Conservation (phyloP, 92 coral and sea anemone species). For the Meandrina meandrites region DNA sequence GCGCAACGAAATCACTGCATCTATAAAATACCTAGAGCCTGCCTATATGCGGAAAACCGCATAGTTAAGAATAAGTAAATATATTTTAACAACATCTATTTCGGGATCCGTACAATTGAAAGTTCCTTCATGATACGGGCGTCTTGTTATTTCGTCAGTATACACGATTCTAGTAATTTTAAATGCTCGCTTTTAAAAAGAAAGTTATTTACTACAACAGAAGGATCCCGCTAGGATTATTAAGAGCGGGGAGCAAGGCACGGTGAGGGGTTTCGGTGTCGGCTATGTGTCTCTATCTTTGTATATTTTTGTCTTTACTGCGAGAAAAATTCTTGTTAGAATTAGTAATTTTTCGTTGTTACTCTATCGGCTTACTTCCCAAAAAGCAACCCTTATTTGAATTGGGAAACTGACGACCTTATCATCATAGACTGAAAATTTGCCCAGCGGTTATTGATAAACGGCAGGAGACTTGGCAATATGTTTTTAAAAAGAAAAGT, state of each 20-base stretch:
- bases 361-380: neutral
- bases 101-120: neutral
- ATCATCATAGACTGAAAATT: neutral
- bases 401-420: neutral
- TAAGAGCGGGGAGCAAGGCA: neutral
- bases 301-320: neutral
- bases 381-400: neutral
- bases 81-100: neutral
- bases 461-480: neutral
- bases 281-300: neutral
- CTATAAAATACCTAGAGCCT: neutral
- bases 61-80: neutral
- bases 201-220: neutral
- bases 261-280: neutral
- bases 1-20: neutral
- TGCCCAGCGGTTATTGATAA: neutral
- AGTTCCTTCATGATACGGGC: neutral
- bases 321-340: neutral
- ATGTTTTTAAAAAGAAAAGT: neutral
- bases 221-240: neutral
- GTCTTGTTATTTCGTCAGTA: neutral
- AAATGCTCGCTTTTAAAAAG: neutral
- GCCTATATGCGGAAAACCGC: constrained; percentile 29
- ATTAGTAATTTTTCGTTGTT: neutral
- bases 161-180: neutral